Conservation (phyloP, 2,113 vertebrate species). For the Stictonetta naevosa region DNA sequence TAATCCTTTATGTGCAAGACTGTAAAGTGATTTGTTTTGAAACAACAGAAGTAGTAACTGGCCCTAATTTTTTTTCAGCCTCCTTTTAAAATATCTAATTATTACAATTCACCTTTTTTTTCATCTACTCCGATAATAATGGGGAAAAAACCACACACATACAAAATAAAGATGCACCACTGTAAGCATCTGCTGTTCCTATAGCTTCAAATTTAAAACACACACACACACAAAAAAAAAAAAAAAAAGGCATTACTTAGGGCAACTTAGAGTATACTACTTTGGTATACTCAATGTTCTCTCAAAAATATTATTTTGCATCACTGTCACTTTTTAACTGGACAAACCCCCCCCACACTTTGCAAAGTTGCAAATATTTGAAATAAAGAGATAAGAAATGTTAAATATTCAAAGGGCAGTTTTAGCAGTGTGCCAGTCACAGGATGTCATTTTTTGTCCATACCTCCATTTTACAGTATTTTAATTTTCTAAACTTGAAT, state of each 20-base stretch:
- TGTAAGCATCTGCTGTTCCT: neutral
- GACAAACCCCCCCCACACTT: neutral
- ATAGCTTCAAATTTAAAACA: neutral
- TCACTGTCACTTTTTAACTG: neutral
- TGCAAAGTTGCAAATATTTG: neutral
- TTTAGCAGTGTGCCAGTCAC: neutral
- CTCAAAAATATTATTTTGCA: neutral
- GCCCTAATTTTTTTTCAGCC: neutral
- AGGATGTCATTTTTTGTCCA: neutral
- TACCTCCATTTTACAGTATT: neutral
- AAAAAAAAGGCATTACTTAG: neutral
- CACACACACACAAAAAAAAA: too few species aligned
- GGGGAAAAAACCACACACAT: too few species aligned
- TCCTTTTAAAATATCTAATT: neutral
- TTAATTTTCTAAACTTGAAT: neutral
- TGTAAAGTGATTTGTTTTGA: neutral
- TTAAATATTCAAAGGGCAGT: constrained; percentile 5
- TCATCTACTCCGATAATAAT: neutral
- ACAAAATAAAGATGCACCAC: neutral
- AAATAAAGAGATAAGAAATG: neutral
- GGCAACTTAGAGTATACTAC: neutral
- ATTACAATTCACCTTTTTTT: neutral
- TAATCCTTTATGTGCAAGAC: neutral
- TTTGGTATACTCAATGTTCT: neutral
- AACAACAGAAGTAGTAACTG: neutral